A percentile compares a stretch with the other conserved stretches of the same genome.
Evolutionary conservation across 2,888 invertebrate species (phyloP).

Genomic region (Drosophila pullipes): DNA sequence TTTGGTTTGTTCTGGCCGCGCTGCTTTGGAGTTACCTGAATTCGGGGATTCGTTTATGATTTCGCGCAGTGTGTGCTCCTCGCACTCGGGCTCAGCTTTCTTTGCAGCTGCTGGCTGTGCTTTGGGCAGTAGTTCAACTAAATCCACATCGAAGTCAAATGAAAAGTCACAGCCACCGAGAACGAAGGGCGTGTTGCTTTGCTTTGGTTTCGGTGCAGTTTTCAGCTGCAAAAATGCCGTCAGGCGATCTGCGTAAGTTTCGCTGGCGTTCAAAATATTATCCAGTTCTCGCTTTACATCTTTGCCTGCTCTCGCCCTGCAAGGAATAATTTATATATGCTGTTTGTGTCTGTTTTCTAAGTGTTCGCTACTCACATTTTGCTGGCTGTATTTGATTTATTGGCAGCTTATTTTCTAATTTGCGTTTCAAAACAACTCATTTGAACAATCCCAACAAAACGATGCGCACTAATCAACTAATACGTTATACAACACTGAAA

Average conservation of each 20-base stretch:
- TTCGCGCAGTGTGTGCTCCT: constrained; percentile 17
- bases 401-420: background rate
- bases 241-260: constrained; percentile 45
- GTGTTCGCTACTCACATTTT: constrained; percentile 35
- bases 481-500: constrained; percentile 44
- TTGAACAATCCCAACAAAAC: constrained; percentile 20
- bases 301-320: constrained; percentile 38
- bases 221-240: constrained; percentile 50
- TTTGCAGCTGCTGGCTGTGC: background rate
- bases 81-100: background rate
- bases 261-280: constrained; percentile 45
- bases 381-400: background rate
- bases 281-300: constrained; percentile 55
- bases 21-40: background rate
- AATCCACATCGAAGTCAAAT: constrained; percentile 64
- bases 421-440: constrained; percentile 3
- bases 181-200: constrained; percentile 16
- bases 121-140: constrained; percentile 38
- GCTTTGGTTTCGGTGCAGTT: constrained; percentile 25
- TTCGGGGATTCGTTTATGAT: background rate
- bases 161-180: constrained; percentile 44
- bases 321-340: background rate
- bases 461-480: constrained; percentile 23
- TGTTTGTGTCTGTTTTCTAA: too few species aligned
- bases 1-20: background rate